These are phyloP conservation scores for Myxocyprinus asiaticus DNA, from an alignment of 2,113 vertebrate species.

Conservation along the genomic window DNA sequence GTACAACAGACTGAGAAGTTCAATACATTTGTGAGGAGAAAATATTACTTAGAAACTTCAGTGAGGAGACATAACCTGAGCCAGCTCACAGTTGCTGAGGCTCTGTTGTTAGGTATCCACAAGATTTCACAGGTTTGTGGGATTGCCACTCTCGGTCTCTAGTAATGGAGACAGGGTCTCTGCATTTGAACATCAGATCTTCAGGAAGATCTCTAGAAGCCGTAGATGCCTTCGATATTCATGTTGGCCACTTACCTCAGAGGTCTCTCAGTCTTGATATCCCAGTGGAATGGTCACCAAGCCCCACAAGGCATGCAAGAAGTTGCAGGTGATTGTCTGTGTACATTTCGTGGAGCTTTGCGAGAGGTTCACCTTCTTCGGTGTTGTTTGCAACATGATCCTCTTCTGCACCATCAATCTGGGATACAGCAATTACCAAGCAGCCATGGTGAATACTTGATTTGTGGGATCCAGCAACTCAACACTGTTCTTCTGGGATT, in stretches of 20 bases:
- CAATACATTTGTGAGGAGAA: too few relatives aligned
- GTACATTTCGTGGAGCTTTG: conserved; percentile 87
- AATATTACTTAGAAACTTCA: conserved; percentile 42
- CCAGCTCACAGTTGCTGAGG: conserved; percentile 54
- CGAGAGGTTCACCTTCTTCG: conserved; percentile 88
- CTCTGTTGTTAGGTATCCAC: conserved; percentile 37
- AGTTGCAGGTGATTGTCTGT: conserved; percentile 79
- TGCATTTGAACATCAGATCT: conserved; percentile 24
- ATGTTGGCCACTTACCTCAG: conserved; percentile 38
- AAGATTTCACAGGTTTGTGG: conserved; percentile 60
- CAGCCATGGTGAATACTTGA: conserved; percentile 83
- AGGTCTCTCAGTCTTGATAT: conserved; percentile 37
- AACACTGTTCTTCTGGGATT: conserved; percentile 79
- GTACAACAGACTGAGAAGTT: conserved; percentile 40
- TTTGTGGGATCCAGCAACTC: conserved; percentile 84
- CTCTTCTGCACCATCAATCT: conserved; percentile 87
- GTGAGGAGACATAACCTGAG: conserved; percentile 22
- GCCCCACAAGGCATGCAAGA: conserved; percentile 64
- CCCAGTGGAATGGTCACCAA: conserved; percentile 23
- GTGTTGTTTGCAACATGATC: conserved; percentile 91
- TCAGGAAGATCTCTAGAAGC: conserved; percentile 30
- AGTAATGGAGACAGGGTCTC: conserved; percentile 20
- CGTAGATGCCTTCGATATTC: conserved; percentile 48
- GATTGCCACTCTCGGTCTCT: conserved; percentile 55
- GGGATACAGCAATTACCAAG: conserved; percentile 82